Percentiles rank a stretch among this genome's conserved stretches.
Conservation (phyloP, 2,113 vertebrate genomes). For the Mustelus asterias region DNA sequence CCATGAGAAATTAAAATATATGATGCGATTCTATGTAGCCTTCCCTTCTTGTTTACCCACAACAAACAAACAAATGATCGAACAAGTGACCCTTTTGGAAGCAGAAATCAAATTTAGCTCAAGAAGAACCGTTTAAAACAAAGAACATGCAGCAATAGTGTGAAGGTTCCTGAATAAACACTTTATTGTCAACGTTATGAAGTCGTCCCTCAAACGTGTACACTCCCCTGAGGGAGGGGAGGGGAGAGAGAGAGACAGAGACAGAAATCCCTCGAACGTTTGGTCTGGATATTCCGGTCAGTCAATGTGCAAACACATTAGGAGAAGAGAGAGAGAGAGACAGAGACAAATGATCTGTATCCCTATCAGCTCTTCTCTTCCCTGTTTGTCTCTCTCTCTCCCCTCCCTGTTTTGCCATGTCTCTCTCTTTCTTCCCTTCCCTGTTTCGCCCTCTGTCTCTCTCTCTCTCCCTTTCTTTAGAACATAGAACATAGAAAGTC, state of each 20-base stretch:
- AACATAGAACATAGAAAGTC: too few relatives aligned
- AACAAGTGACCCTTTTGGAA: conserved; percentile 23
- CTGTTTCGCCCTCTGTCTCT: too few relatives aligned
- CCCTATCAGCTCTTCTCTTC: background rate
- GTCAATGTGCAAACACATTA: too few relatives aligned
- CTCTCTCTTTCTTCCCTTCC: too few relatives aligned
- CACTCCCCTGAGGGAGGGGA: background rate
- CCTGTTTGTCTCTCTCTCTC: too few relatives aligned
- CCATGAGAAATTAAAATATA: background rate
- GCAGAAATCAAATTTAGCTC: background rate
- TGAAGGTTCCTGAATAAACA: background rate
- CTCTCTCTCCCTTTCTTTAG: too few relatives aligned
- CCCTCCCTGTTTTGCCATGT: too few relatives aligned
- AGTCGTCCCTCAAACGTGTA: background rate
- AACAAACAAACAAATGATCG: background rate
- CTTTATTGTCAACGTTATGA: background rate
- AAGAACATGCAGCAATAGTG: background rate
- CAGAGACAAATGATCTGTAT: background rate
- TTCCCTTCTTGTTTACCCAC: background rate
- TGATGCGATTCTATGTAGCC: background rate
- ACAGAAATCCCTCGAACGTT: background rate
- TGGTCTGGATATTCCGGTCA: background rate
- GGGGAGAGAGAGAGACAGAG: background rate
- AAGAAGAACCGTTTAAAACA: background rate
- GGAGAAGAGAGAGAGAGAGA: too few relatives aligned